Evolutionary conservation across 2,113 vertebrate species (phyloP).

Genomic region (Scortum barcoo): DNA sequence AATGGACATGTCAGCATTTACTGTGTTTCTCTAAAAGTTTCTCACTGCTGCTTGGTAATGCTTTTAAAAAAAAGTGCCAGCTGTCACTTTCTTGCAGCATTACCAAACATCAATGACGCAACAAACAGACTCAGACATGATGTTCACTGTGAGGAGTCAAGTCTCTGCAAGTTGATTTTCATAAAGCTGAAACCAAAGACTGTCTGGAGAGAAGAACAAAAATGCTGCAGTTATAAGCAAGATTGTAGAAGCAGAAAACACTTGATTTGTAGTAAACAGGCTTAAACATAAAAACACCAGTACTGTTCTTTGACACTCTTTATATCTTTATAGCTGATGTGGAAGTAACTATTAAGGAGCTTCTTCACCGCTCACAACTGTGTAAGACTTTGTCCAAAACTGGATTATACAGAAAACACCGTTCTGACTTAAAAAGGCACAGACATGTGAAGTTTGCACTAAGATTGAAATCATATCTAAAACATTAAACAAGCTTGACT

Average conservation of each 20-base stretch:
- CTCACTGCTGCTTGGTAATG: background rate
- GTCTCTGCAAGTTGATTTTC: slow-evolving; percentile 17
- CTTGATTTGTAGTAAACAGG: slow-evolving; percentile 10
- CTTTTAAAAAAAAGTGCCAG: background rate
- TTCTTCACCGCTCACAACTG: background rate
- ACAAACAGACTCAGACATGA: background rate
- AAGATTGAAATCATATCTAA: slow-evolving; percentile 38
- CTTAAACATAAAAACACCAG: slow-evolving; percentile 4
- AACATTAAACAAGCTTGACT: slow-evolving; percentile 39
- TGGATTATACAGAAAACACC: slow-evolving; percentile 10
- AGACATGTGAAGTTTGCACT: slow-evolving; percentile 54
- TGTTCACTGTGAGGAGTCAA: background rate
- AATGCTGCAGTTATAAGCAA: background rate
- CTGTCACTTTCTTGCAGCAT: background rate
- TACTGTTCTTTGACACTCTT: slow-evolving; percentile 14
- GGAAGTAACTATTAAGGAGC: slow-evolving; percentile 3
- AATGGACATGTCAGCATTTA: slow-evolving; percentile 19
- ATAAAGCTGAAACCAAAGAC: background rate
- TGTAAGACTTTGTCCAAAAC: slow-evolving; percentile 30
- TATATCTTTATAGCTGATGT: slow-evolving; percentile 2
- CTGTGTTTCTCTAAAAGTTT: background rate
- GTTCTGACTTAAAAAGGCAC: slow-evolving; percentile 67
- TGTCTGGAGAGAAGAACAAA: background rate
- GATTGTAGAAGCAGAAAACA: background rate
- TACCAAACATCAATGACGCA: background rate